Evolutionary conservation across 2,888 invertebrate species (phyloP).

Genomic region (Conops quadrifasciatus): DNA sequence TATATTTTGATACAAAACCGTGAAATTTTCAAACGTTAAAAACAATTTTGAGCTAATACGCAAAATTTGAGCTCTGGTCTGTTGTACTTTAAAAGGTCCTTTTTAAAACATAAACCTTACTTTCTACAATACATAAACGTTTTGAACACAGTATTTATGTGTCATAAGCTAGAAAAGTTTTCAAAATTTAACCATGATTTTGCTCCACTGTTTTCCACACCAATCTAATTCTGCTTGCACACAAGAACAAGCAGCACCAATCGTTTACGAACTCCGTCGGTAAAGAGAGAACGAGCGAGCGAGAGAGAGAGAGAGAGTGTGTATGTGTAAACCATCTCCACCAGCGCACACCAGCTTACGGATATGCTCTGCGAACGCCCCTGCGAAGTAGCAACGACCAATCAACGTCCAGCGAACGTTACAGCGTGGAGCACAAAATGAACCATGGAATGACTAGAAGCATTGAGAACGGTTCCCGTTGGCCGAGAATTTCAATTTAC

Average conservation of each 20-base stretch:
- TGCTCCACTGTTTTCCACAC: conserved; percentile 1
- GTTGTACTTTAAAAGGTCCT: too few species aligned
- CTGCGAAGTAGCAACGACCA: conserved; percentile 36
- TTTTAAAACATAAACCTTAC: too few species aligned
- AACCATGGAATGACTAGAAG: conserved; percentile 24
- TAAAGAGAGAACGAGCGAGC: not conserved
- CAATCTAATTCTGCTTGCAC: not conserved
- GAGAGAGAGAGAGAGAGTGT: not conserved
- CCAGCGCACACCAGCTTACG: conserved; percentile 16
- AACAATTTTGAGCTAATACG: too few species aligned
- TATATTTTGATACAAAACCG: too few species aligned
- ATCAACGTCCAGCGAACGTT: conserved; percentile 33
- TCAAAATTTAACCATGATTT: not conserved
- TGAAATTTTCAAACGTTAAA: too few species aligned
- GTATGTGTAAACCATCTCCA: not conserved
- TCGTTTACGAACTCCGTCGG: not conserved
- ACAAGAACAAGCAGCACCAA: conserved; percentile 4
- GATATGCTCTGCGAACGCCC: conserved; percentile 23
- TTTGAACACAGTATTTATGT: too few species aligned
- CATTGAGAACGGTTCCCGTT: conserved; percentile 38
- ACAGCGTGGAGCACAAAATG: conserved; percentile 20
- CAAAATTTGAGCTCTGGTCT: too few species aligned
- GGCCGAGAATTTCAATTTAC: conserved; percentile 42
- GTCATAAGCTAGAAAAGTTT: too few species aligned
- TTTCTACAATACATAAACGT: too few species aligned